Evolutionary conservation across 2,113 vertebrate species (phyloP).

Genomic region (Geococcyx californianus): DNA sequence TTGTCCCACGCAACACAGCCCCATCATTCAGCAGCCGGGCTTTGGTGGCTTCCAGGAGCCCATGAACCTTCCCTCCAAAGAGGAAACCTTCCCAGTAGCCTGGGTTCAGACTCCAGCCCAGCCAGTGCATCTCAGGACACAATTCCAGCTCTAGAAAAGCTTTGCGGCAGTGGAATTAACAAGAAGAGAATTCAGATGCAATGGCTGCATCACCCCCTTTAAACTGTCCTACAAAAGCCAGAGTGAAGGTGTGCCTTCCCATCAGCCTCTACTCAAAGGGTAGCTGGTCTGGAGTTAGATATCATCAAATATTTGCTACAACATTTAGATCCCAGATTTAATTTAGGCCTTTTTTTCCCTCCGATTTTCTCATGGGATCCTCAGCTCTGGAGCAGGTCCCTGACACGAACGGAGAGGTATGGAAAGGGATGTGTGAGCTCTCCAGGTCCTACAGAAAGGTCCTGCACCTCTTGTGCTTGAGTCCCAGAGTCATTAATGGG

Average conservation of each 20-base stretch:
- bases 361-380: not conserved
- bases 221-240: not conserved
- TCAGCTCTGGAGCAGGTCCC: not conserved
- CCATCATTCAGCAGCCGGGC: not conserved
- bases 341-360: not conserved
- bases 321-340: not conserved
- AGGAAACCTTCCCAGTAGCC: not conserved
- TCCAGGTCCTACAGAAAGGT: not conserved
- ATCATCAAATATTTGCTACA: fast-evolving
- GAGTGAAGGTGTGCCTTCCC: not conserved
- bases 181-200: not conserved
- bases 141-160: not conserved
- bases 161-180: not conserved
- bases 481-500: not conserved
- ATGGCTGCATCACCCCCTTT: not conserved
- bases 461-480: not conserved
- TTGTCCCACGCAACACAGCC: not conserved
- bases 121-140: not conserved
- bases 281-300: not conserved
- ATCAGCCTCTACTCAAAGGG: not conserved
- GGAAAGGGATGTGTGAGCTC: not conserved
- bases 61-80: not conserved
- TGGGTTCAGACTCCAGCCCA: not conserved
- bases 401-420: not conserved
- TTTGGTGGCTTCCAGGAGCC: not conserved